Base-by-base conservation (phyloP, 1,140 invertebrate species). In the Dreissena polymorpha region DNA sequence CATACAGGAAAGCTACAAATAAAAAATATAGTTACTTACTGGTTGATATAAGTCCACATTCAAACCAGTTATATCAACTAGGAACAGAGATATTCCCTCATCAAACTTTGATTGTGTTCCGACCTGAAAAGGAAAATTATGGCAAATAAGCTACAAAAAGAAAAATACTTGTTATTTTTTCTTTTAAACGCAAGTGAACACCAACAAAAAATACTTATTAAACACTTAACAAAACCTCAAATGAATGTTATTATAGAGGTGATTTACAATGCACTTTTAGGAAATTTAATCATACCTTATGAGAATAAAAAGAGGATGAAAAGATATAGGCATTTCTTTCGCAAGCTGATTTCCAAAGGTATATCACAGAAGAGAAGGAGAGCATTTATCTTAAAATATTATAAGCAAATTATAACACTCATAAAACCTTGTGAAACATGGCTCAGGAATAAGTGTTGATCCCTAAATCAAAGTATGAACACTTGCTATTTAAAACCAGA, bases 11-110 rank as follows among this genome's bases (percentile, higher is more conserved):
- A 69, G 72, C 82, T 21, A 79, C 67, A 50, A 18, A 53, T 39
- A 51, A 75, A 13, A 68, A 69, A 49, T 86, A 84, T 80, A 67
- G 72, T 25, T 86, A 84, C 50, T n/a, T 86, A 63, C 64, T 86
- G 3, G 63, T 86, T 39, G 85, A 86, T 68, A 57, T 86, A 23
- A 72, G 53, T 55, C 79, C 79, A 25, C 70, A 74, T 63, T 49
- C 70, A 14, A 60, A 65, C 60, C 16, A 27, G n/a, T 13, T 64
- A 25, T 82, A 74, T 67, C 73, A 65, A 60, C 71, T 82, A 5
- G 55, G 79, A 3, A 74, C 70, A 29, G 23, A 74, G n/a, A 68
- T 68, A 57, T 70, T 78, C n/a, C 76, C 67, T 23, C 51, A 51
- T 60, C 76, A 78, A 51, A 67, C 51, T n/a, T 16, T 65, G 23